Conservation (phyloP, 2,113 vertebrate genomes). For the Syngnathus floridae region DNA sequence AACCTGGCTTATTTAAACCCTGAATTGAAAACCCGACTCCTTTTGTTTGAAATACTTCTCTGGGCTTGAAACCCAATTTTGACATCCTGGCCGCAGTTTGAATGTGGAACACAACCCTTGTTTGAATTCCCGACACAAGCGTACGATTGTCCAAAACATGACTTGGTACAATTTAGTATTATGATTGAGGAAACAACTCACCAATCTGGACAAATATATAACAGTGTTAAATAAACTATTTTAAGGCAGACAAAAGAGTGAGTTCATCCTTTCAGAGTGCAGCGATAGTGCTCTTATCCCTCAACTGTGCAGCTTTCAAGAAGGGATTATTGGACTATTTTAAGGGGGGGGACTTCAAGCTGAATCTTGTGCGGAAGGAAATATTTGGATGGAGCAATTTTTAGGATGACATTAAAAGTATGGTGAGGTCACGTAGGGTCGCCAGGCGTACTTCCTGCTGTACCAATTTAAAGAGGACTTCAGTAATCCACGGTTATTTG, state of each 20-base stretch:
- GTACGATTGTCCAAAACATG: neutral
- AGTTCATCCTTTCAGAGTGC: conserved; percentile 3
- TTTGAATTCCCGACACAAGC: neutral
- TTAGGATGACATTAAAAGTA: neutral
- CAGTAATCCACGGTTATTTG: no score
- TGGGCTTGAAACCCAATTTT: neutral
- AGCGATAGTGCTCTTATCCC: neutral
- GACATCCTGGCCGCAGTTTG: neutral
- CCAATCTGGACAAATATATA: neutral
- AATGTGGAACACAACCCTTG: neutral
- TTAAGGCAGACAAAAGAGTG: conserved; percentile 1
- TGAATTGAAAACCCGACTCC: no score
- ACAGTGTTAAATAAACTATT: neutral
- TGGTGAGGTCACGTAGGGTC: neutral
- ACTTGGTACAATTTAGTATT: no score
- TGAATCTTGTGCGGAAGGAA: neutral
- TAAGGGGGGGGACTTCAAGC: neutral
- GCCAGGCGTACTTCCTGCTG: neutral
- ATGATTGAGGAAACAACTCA: no score
- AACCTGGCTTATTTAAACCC: no score
- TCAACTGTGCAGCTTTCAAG: neutral
- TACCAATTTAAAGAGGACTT: no score
- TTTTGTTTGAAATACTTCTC: no score
- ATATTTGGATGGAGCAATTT: neutral
- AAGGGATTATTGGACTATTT: conserved; percentile 7